Evolutionary conservation across 2,888 invertebrate genomes (phyloP).

Genomic region (Luffia ferchaultella): DNA sequence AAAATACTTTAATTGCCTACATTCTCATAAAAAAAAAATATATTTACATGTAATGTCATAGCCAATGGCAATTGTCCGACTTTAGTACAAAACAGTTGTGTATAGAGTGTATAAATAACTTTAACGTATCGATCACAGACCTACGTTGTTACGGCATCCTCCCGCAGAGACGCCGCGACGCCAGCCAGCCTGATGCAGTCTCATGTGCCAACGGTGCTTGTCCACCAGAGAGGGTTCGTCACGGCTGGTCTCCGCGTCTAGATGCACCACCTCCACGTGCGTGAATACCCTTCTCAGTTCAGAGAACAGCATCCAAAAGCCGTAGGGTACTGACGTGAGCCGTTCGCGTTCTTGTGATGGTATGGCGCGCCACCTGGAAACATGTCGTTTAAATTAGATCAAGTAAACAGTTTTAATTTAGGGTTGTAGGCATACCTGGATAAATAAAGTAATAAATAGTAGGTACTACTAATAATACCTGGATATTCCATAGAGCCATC

Average conservation of each 20-base stretch:
- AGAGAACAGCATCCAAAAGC: slow-evolving; percentile 85
- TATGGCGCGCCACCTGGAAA: slow-evolving; percentile 74
- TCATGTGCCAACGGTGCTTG: slow-evolving; percentile 84
- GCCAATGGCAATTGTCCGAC: too few species aligned
- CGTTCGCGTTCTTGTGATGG: slow-evolving; percentile 77
- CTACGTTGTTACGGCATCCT: slow-evolving; percentile 87
- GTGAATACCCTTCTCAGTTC: slow-evolving; percentile 86
- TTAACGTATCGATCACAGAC: too few species aligned
- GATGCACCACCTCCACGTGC: slow-evolving; percentile 83
- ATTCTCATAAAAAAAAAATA: too few species aligned
- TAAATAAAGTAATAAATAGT: too few species aligned
- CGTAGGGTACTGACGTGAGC: slow-evolving; percentile 72
- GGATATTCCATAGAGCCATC: background rate
- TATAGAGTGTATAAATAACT: too few species aligned
- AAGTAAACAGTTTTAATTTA: background rate
- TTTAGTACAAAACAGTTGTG: too few species aligned
- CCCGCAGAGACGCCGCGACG: slow-evolving; percentile 88
- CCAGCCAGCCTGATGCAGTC: slow-evolving; percentile 88
- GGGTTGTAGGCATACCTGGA: too few species aligned
- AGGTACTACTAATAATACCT: too few species aligned
- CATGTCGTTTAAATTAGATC: background rate
- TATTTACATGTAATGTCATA: too few species aligned
- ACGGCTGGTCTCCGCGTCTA: slow-evolving; percentile 86
- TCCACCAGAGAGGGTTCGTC: slow-evolving; percentile 84
- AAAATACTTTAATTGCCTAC: too few species aligned